phyloP scores from a whole-genome alignment of 2,888 invertebrate genomes.

The Zaprionus bogoriensis region DNA sequence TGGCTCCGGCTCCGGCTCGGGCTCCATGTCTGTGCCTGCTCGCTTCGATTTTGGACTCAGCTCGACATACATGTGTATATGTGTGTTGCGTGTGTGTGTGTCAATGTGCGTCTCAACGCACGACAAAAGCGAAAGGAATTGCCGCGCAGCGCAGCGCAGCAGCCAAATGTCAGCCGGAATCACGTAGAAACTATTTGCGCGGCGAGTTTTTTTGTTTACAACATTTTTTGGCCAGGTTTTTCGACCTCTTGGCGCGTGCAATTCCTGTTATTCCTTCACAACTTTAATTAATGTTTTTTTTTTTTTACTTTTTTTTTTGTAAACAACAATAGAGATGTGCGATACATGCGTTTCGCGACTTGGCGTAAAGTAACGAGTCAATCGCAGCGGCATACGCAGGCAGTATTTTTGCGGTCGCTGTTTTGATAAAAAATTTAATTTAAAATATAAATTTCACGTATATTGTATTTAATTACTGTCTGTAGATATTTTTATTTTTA shows the following conservation, averaged over 20 bases:
- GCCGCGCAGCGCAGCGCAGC: slow-evolving; percentile 6
- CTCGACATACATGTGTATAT: slow-evolving; percentile 62
- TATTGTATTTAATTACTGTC: too few relatives aligned
- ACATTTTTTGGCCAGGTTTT: slow-evolving; percentile 34
- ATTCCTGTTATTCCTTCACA: slow-evolving; percentile 35
- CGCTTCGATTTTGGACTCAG: slow-evolving; percentile 51
- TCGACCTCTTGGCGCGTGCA: slow-evolving; percentile 14
- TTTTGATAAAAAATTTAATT: neutral
- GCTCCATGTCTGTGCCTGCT: slow-evolving; percentile 53
- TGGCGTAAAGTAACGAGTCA: slow-evolving; percentile 8
- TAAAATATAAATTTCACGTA: too few relatives aligned
- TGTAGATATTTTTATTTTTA: too few relatives aligned
- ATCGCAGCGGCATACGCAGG: neutral
- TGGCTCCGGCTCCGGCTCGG: too few relatives aligned
- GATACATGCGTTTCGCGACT: slow-evolving; percentile 6
- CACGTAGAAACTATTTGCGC: neutral
- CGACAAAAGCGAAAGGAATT: slow-evolving; percentile 39
- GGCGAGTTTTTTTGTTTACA: slow-evolving; percentile 9
- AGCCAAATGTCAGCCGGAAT: slow-evolving; percentile 11
- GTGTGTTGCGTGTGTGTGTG: too few relatives aligned
- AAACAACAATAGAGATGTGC: slow-evolving; percentile 57
- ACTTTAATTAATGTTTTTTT: slow-evolving; percentile 36
- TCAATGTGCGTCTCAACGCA: slow-evolving; percentile 54
- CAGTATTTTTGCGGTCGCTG: neutral
- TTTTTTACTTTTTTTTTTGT: slow-evolving; percentile 49